Evolutionary conservation across 1,140 invertebrate species (phyloP), one percentile per base, ranked within the genome.

Genomic region (Drosophila mauritiana): DNA sequence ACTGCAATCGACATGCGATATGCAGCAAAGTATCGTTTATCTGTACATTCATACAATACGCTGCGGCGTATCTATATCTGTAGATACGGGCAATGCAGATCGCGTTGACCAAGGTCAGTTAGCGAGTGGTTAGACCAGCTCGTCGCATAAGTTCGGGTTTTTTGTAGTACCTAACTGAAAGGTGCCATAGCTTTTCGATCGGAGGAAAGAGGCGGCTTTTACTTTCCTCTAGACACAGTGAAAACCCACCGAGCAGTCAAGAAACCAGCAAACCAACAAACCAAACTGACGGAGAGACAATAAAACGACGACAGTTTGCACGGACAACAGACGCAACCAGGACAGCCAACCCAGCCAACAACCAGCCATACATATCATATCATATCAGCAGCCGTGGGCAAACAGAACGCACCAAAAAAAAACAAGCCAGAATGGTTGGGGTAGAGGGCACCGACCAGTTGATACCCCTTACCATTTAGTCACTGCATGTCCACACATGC

Each of bases 71-170:
- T 46, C 40, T 45, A 40, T 48, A 48, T n/a, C 42, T 40, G 34
- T 36, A 40, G 34, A 34, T 40, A 65, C 36, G 13, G 31, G 61
- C 82, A 85, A 81, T 77, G 63, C 59, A 70, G 52, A 86, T 75
- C 42, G 42, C 46, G n/a, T 68, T 85, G 82, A 37, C 56, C 74
- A 82, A 86, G 82, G 82, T 85, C 78, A 85, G 82, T 51, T 49
- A 13, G 15, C 42, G 52, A 73, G 64, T 72, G 72, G 53, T 61
- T 79, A 59, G 68, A 52, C 43, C 45, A 43, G 61, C 15, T 46
- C 17, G 17, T 5, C 25, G 22, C 17, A 49, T 22, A 49, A 51
- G 8, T 25, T 20, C 10, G 10, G 7, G 4, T 37, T 15, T 51
- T 53, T 22, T 15, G 34, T 39, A 34, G 13, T 51, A 34, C 5